Evolutionary conservation across 2,888 invertebrate genomes (phyloP), one percentile per base, ranked within the genome.

Genomic region (Perithous albicinctus): DNA sequence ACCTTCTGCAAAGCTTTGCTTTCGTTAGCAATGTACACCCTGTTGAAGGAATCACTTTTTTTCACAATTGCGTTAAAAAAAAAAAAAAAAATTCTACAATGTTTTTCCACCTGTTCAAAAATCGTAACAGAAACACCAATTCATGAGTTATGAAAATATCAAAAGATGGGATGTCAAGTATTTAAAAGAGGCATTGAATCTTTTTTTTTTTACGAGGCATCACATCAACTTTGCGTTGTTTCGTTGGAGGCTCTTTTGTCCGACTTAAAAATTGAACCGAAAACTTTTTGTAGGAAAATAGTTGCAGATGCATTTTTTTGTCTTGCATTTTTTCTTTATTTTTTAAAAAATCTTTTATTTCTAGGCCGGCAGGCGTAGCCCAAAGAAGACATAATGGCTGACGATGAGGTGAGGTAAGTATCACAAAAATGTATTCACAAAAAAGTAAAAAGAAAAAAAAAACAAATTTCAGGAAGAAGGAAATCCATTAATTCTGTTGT

Each of bases 331-430:
- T 29, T 29, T 29, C 5, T 29, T 4, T 4, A 29, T 29, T 5
- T 29, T 4, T 29, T 29, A 5, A 29, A 29, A 29, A 29, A 29
- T 29, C 29, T 84, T 59, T 83, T 81, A 83, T 87, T 95, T 95
- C 84, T 93, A 95, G 95, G 94, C 94, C 94, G 94, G 93, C 93
- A 93, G 93, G 93, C 92, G 91, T 93, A 94, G 94, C 93, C 93
- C 92, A 93, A 82, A 87, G 78, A 90, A 87, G 87, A 84, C 94
- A 96, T 93, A 94, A 97, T 97, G 97, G 97, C 97, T 95, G 97
- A 97, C 95, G 97, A 97, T 95, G 97, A 97, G 95, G 97, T 97
- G 95, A 97, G 97, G 97, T 97, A 95, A 94, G 97, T 95, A 94
- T 83, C 83, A 64, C 69, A 69, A 7, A 51, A 63, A 64, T 67